Evolutionary conservation across 2,797 vertebrate species (phyloP).

Genomic region (Anableps anableps): DNA sequence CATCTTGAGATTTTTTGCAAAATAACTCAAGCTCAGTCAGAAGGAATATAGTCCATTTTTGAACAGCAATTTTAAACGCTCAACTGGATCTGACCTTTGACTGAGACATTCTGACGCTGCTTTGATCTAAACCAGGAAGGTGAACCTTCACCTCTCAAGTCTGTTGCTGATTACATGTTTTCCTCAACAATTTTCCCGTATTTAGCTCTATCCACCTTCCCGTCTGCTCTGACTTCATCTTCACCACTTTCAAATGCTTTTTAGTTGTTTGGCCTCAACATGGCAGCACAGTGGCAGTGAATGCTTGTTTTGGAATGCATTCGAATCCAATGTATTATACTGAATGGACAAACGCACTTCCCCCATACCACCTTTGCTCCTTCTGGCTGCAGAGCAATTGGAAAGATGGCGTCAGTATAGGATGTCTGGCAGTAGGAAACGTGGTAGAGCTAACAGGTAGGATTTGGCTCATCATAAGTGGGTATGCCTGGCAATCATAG

Average conservation of each 20-base stretch:
- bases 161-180: neutral
- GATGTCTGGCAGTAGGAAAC: neutral
- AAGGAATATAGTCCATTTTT: neutral
- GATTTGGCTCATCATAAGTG: slow-evolving; percentile 1
- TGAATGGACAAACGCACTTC: neutral
- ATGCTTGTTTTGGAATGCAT: neutral
- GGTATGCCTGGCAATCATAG: neutral
- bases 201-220: neutral
- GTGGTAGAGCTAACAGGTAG: neutral
- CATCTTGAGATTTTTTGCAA: neutral
- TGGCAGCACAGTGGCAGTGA: neutral
- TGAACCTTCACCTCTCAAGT: neutral
- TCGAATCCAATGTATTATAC: neutral
- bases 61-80: neutral
- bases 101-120: neutral
- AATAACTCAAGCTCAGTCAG: neutral
- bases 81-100: neutral
- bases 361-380: neutral
- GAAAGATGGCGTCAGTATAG: neutral
- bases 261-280: neutral
- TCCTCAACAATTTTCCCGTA: neutral
- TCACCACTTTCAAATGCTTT: neutral
- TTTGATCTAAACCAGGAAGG: neutral
- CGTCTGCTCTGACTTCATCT: neutral
- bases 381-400: neutral